phyloP scores from a whole-genome alignment of 2,888 invertebrate species.

The Troides aeacus region DNA sequence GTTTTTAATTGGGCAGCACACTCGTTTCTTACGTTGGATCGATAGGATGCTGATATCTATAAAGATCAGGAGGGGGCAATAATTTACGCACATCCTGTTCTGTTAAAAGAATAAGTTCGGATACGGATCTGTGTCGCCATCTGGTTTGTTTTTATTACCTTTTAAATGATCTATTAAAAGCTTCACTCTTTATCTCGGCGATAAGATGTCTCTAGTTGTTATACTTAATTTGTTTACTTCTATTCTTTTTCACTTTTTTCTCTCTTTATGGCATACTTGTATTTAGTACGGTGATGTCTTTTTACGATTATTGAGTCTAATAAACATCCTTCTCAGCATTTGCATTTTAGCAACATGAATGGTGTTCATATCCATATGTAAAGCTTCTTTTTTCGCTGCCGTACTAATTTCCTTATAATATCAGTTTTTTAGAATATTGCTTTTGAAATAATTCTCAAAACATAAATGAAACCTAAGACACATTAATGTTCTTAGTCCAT shows the following conservation, averaged over 20 bases:
- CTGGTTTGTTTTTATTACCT: background rate
- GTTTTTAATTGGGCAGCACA: background rate
- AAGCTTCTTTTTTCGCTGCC: too few species aligned
- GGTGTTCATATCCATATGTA: too few species aligned
- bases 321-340: too few species aligned
- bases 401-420: too few species aligned
- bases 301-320: too few species aligned
- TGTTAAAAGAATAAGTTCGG: background rate
- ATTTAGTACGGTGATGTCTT: too few species aligned
- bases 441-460: too few species aligned
- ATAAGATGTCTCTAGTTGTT: background rate
- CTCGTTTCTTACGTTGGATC: background rate
- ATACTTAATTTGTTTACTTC: background rate
- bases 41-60: background rate
- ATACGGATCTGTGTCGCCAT: background rate
- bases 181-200: background rate
- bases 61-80: background rate
- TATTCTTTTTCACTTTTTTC: background rate
- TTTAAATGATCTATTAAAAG: background rate
- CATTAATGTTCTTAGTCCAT: too few species aligned
- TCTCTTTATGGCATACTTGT: background rate
- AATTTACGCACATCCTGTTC: background rate
- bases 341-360: too few species aligned
- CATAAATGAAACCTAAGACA: too few species aligned
- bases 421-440: too few species aligned